Base-by-base conservation (phyloP, 2,113 vertebrate species). In the Anoplopoma fimbria region DNA sequence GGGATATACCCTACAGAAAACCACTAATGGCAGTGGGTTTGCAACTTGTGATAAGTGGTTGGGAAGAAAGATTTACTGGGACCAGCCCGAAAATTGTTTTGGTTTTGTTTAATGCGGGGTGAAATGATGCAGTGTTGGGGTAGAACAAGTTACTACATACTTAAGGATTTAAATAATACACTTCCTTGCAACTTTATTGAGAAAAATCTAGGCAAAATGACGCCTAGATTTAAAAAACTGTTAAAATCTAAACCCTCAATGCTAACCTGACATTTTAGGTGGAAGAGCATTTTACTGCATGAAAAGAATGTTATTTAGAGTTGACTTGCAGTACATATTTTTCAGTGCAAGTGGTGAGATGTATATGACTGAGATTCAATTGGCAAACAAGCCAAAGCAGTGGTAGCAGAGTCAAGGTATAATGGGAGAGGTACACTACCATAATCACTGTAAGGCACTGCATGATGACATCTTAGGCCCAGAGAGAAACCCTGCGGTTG, bases 401-500 rank as follows among this genome's bases (percentile, higher is more conserved):
- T 63, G 85, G 82, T 79, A 87, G 87, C 76, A 63, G 77, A 92
- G 86, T 82, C 81, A 91, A 94, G 92, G 88, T 93, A 94, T 94
- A 93, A 93, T 91, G 89, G 92, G 91, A 93, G 92, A 95, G 91
- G 92, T 93, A 91, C 90, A 88, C 93, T 93, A 86, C 93, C 86
- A 95, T 93, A 93, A 94, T 95, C 92, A 90, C 93, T 89, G 89
- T 88, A 89, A 86, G 86, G 87, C 89, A 79, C 74, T 85, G 88
- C 91, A 90, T 92, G 92, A 95, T 95, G 94, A 95, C 94, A 95
- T 95, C 91, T 87, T 87, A 86, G 62, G 85, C 90, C 89, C 85
- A 79, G 80, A 91, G 93, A 92, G 87, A 94, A 94, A 94, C 93
- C 91, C 91, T 94, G 93, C 21, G 89, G 94, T 93, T 61, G 69